Evolutionary conservation across 1,140 invertebrate species (phyloP), one percentile per base, ranked within the genome.

Genomic region (Venustaconcha ellipsiformis): DNA sequence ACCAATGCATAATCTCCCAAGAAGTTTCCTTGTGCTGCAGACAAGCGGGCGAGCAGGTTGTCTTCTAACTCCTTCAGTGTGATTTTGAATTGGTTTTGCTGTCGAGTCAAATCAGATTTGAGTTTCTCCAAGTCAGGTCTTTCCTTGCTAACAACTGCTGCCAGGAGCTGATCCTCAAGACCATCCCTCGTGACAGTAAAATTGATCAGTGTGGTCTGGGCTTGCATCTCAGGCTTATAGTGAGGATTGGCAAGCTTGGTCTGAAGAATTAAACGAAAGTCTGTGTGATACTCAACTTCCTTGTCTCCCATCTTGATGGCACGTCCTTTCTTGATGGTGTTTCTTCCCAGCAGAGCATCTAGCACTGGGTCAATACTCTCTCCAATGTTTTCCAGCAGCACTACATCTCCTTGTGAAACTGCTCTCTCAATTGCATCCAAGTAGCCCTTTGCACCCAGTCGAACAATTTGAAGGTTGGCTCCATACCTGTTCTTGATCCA

Each of bases 201-300:
- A 89, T 98, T 98, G 75, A 98, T 97, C 57, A 98, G 90, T 14
- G 96, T 97, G 0, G 95, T 96, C 90, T 98, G 96, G 18, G 97
- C 97, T 90, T 98, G 96, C 94, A 98, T 96, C 92, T 98, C 97
- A 5, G 96, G 96, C 87, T 97, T 96, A 88, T 97, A 98, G 92
- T 98, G 96, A 64, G 96, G 97, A 92, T 98, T 98, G 4, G 96
- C 96, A 73, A 98, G 87, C 89, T 98, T 98, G 0, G 96, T 97
- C 82, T 98, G 96, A 30, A 98, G 89, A 71, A 97, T 94, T 1
- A 98, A 89, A 62, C 94, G 93, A 86, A 98, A 98, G 64, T 92
- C 92, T n/a, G 93, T 88, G 91, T 96, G 95, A 85, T 97, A 98
- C 89, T 97, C 96, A 14, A 98, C 93, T 91, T 98, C 96, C 89